Conservation (phyloP, 2,888 invertebrate species). For the Tricholauxania praeusta region DNA sequence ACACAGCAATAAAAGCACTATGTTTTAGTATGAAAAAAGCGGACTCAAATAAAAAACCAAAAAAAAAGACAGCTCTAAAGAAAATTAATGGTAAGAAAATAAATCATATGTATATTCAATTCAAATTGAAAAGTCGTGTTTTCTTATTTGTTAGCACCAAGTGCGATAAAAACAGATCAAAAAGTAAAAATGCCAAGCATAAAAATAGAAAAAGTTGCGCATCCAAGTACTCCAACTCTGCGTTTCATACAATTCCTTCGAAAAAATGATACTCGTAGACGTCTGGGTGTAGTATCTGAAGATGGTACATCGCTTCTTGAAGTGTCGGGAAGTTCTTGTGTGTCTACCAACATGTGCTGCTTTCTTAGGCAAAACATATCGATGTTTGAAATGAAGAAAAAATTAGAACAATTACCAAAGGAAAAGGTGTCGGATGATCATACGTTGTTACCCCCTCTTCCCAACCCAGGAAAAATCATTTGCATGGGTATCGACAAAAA, state of each 20-base stretch:
- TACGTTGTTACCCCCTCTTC: not conserved
- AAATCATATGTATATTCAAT: not conserved
- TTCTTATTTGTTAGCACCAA: not conserved
- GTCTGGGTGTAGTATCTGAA: constrained; percentile 76
- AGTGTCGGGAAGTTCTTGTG: constrained; percentile 64
- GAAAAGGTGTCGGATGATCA: constrained; percentile 44
- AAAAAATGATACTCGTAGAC: constrained; percentile 72
- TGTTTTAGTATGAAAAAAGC: too few relatives aligned
- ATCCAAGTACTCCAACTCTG: constrained; percentile 66
- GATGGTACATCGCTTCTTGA: constrained; percentile 78
- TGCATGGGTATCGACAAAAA: too few relatives aligned
- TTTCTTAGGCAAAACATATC: constrained; percentile 67
- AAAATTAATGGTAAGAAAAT: not conserved
- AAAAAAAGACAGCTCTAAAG: not conserved
- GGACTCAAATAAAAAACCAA: too few relatives aligned
- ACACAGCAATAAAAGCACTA: too few relatives aligned
- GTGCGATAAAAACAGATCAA: not conserved
- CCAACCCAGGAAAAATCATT: too few relatives aligned
- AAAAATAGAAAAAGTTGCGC: constrained; percentile 50
- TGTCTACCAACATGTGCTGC: constrained; percentile 68
- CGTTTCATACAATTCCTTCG: constrained; percentile 79
- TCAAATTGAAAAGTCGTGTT: not conserved
- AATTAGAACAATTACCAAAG: constrained; percentile 42
- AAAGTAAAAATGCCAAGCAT: too few relatives aligned
- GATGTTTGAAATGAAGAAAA: constrained; percentile 62